Evolutionary conservation across 2,888 invertebrate genomes (phyloP).

Genomic region (Agrochola litura): DNA sequence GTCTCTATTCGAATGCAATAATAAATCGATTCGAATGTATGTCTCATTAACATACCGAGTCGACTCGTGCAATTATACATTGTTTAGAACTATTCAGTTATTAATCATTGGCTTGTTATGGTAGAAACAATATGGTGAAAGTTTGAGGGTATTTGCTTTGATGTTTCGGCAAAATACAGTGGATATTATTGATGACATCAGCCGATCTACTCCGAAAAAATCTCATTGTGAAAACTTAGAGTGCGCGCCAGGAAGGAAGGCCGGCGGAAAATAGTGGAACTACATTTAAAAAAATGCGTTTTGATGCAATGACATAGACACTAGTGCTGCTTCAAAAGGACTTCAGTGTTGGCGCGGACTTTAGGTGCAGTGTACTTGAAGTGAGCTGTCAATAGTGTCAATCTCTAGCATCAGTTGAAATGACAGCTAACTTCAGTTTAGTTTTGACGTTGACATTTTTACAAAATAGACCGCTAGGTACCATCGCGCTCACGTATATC

Average conservation of each 20-base stretch:
- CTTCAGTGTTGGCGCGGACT: too few relatives aligned
- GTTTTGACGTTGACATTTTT: background rate
- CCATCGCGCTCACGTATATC: too few relatives aligned
- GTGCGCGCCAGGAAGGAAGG: too few relatives aligned
- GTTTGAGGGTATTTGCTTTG: conserved; percentile 40
- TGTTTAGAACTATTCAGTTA: conserved; percentile 55
- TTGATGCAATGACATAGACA: too few relatives aligned
- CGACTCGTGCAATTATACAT: conserved; percentile 64
- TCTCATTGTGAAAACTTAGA: background rate
- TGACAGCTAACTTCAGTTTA: background rate
- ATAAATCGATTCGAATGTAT: conserved; percentile 71
- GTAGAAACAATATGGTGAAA: conserved; percentile 54
- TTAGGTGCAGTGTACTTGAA: too few relatives aligned
- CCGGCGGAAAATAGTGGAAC: too few relatives aligned
- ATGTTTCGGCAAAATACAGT: conserved; percentile 42
- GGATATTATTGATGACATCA: background rate
- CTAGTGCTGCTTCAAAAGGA: too few relatives aligned
- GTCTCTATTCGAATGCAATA: conserved; percentile 80
- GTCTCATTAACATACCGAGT: conserved; percentile 83
- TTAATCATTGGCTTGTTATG: conserved; percentile 61
- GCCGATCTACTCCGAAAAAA: background rate
- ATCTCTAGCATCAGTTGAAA: background rate
- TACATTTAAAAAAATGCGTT: too few relatives aligned
- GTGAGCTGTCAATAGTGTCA: background rate
- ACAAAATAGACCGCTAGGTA: background rate